Evolutionary conservation across 1,140 invertebrate genomes (phyloP), one percentile per base, ranked within the genome.

Genomic region (Diachasma alloeum): DNA sequence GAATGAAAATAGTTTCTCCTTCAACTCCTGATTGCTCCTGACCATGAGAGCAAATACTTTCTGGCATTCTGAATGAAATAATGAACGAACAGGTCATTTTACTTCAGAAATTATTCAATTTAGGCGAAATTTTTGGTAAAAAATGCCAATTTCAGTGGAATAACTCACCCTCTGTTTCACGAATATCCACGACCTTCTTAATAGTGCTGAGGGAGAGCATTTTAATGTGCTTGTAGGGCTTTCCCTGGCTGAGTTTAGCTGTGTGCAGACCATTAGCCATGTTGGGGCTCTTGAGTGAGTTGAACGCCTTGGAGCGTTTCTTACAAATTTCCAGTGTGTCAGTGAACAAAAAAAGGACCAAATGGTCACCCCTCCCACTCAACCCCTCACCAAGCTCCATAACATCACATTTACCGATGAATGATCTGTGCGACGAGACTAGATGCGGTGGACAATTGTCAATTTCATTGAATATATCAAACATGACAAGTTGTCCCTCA

Each of bases 381-480:
- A 98, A 89, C 42, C 93, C 93, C 83, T 98, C 96, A 67, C 95
- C 95, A 19, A 98, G 87, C 87, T 98, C 96, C 68, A 95, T 94
- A 5, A 98, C 96, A 85, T 99, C 97, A 75, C 96, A 95, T 81
- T 94, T 94, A 13, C 93, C 92, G 37, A 98, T 93, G 84, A 98
- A 97, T 79, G 92, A 94, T 73, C 97, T 92, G 90, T 98, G 97
- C 17, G 97, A 97, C 13, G 97, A 98, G 10, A 98, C 93, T 77
- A 98, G 88, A 83, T 97, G 94, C 0, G 96, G 93, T 92, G 98
- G 97, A 90, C 97, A 99, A 84, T 97, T 97, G 84, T 99, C 97
- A 83, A 99, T 99, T 86, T 99, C 97, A 88, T 99, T 97, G 88
- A 98, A 96, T 75, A 99, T 97, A 89, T 98, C 97, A 90, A 99